These are phyloP conservation scores for Istiophorus platypterus DNA, from an alignment of 2,113 vertebrate genomes.

Conservation along the genomic window DNA sequence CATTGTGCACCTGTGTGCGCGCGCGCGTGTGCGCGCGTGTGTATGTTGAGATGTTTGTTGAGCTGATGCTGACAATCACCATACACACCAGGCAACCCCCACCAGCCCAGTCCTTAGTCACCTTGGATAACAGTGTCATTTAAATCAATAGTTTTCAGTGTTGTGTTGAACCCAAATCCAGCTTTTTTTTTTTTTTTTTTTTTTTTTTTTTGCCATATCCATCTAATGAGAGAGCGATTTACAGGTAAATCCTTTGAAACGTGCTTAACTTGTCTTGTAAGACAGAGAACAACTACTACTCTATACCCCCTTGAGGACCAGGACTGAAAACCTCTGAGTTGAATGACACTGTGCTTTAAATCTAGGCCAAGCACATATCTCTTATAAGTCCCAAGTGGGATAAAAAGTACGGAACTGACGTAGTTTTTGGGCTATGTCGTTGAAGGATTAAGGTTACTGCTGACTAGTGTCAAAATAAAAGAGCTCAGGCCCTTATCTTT, in stretches of 20 bases:
- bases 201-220: not conserved
- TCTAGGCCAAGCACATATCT: constrained; percentile 26
- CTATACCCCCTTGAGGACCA: not conserved
- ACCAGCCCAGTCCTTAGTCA: not conserved
- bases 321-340: not conserved
- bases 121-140: not conserved
- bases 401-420: constrained; percentile 23
- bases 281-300: not conserved
- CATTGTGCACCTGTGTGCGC: not conserved
- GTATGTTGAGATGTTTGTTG: constrained; percentile 1
- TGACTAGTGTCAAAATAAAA: constrained; percentile 38
- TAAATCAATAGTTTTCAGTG: not conserved
- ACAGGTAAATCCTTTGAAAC: constrained; percentile 11
- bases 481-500: constrained; percentile 15
- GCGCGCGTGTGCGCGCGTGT: not conserved
- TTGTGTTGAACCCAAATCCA: not conserved
- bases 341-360: constrained; percentile 33
- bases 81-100: not conserved
- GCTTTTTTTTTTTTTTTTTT: too few species aligned
- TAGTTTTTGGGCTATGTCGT: constrained; percentile 9
- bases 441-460: constrained; percentile 10
- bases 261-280: not conserved
- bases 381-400: constrained; percentile 21
- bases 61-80: not conserved
- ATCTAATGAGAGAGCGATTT: not conserved